These are phyloP conservation scores for Drosophila colorata DNA, from an alignment of 2,888 invertebrate genomes.

Conservation along the genomic window DNA sequence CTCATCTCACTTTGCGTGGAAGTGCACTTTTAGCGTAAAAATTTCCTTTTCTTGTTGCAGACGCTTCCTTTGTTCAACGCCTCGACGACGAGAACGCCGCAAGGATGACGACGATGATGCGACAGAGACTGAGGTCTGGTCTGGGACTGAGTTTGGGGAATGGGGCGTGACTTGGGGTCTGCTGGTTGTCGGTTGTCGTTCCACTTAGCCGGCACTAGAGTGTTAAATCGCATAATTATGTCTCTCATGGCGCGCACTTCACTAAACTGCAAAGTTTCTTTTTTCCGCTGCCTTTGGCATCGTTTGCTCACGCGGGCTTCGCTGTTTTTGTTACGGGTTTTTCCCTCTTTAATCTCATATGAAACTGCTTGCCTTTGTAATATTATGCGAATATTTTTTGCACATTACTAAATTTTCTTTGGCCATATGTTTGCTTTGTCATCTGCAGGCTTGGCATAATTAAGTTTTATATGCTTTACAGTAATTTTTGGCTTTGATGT, in stretches of 20 bases:
- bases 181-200: slow-evolving; percentile 56
- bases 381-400: slow-evolving; percentile 41
- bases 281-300: slow-evolving; percentile 50
- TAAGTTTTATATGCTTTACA: slow-evolving; percentile 47
- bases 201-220: slow-evolving; percentile 75
- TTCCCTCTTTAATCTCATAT: slow-evolving; percentile 37
- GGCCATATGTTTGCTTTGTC: slow-evolving; percentile 62
- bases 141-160: neutral
- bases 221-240: slow-evolving; percentile 82
- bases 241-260: slow-evolving; percentile 79
- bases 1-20: slow-evolving; percentile 70
- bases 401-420: slow-evolving; percentile 36
- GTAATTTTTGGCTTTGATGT: slow-evolving; percentile 47
- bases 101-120: slow-evolving; percentile 29
- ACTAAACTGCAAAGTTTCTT: slow-evolving; percentile 70
- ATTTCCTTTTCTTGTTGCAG: slow-evolving; percentile 78
- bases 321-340: slow-evolving; percentile 23
- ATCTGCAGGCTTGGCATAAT: slow-evolving; percentile 54
- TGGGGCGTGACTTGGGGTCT: neutral
- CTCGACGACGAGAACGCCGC: slow-evolving; percentile 19
- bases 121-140: neutral
- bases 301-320: slow-evolving; percentile 27
- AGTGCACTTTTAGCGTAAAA: slow-evolving; percentile 76
- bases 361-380: slow-evolving; percentile 43
- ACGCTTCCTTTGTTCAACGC: slow-evolving; percentile 67